Evolutionary conservation across 2,113 vertebrate genomes (phyloP).

Genomic region (Myotis lucifugus): DNA sequence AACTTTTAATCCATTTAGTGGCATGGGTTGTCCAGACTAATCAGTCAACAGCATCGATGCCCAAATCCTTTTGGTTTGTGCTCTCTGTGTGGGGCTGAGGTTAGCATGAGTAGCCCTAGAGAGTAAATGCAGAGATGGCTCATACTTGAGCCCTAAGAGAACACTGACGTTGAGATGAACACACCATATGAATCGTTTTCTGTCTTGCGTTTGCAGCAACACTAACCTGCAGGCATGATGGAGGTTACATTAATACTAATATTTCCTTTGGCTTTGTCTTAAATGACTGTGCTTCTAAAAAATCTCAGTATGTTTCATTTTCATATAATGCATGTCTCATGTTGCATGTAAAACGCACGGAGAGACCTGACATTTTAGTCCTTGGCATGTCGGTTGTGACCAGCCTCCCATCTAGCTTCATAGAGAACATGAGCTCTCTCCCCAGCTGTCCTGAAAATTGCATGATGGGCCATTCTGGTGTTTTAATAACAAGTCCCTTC

Average conservation of each 20-base stretch:
- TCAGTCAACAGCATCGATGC: background rate
- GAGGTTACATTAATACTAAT: background rate
- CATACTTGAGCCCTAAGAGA: background rate
- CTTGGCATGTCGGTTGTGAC: background rate
- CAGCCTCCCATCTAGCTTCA: background rate
- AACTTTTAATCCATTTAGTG: background rate
- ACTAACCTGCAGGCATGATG: background rate
- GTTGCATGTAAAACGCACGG: background rate
- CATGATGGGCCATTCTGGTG: background rate
- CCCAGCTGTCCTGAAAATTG: slow-evolving; percentile 50
- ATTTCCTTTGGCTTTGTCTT: slow-evolving; percentile 50
- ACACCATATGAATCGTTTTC: background rate
- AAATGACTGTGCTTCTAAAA: slow-evolving; percentile 15
- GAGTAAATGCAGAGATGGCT: background rate
- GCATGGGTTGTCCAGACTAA: background rate
- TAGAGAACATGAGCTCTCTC: slow-evolving; percentile 9
- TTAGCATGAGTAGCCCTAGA: background rate
- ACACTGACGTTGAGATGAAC: background rate
- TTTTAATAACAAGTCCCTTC: background rate
- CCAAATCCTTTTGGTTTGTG: background rate
- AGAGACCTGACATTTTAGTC: background rate
- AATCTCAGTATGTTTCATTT: background rate
- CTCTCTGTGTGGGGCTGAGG: background rate
- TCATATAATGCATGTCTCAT: background rate
- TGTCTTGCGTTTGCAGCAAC: background rate